Base-by-base conservation (phyloP, 2,113 vertebrate species). In the Spea bombifrons region DNA sequence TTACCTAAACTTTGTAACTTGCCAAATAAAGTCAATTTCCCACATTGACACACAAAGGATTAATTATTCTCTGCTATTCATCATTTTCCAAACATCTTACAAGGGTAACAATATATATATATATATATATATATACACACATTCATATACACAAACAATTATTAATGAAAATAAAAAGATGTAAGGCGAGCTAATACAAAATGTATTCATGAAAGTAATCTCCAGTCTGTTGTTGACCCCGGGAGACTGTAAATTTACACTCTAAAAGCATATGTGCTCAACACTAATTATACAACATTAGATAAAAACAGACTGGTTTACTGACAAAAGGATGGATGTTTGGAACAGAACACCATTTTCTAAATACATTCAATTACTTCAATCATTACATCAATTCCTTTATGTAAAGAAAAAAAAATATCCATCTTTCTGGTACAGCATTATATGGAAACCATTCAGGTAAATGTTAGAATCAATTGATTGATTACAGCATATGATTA, bases 311-410 rank as follows among this genome's bases (percentile, higher is more conserved):
- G 66, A 45, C 75, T 64, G 67, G 49, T 43, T 44, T 69, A 50
- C 66, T 77, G 75, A 70, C 75, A 61, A 63, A 71, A 49, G 53
- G 44, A 77, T 55, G 75, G 52, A 68, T 76, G 65, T 76, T 76
- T 76, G 52, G 66, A 76, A 48, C 65, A 59, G 65, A 57, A 69
- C 52, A 47, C 52, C 66, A 77, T 77, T 63, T 77, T 77, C 75
- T 77, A 63, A 77, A 77, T 70, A 77, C 66, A 77, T 70, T 70
- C 75, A 77, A 63, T 77, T 77, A 77, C 75, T 77, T 77, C 70
- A 77, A 77, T 46, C 67, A 70, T 77, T 61, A 49, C 70, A 70
- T 77, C 66, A 63, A 77, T 70, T 77, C 66, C 75, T 53, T 12
- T 61, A 77, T 61, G 66, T 61, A 63, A 77, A 70, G 66, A 30